Conservation (phyloP, 2,113 vertebrate species). For the Lanius collurio region DNA sequence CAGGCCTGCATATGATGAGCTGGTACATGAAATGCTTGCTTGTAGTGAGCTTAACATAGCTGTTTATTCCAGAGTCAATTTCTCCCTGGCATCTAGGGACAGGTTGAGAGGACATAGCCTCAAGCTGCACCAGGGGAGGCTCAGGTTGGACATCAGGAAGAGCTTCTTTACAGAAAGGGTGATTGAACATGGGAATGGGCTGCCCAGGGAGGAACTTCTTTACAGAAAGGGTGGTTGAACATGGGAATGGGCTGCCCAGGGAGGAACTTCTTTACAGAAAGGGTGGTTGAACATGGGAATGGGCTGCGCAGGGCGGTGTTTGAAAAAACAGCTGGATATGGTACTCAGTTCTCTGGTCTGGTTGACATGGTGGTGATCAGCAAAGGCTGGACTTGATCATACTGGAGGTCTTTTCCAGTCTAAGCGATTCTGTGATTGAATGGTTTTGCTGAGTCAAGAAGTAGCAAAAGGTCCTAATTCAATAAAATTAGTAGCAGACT, state of each 20-base stretch:
- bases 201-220: background rate
- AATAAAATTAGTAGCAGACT: background rate
- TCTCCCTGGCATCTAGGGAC: background rate
- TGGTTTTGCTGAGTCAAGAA: background rate
- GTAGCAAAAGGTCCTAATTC: background rate
- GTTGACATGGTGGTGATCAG: background rate
- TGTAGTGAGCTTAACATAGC: background rate
- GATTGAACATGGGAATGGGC: background rate
- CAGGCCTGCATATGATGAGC: background rate
- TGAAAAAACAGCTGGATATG: background rate
- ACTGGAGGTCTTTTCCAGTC: background rate
- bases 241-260: background rate
- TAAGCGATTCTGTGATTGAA: background rate
- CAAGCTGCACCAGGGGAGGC: background rate
- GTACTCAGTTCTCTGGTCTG: background rate
- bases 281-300: background rate
- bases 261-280: background rate
- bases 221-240: background rate
- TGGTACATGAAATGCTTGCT: background rate
- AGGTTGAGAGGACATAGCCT: background rate
- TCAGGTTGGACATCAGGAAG: background rate
- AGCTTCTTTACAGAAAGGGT: background rate
- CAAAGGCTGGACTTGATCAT: background rate
- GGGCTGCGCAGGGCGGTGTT: background rate
- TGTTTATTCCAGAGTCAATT: background rate